Evolutionary conservation across 2,888 invertebrate species (phyloP).

Genomic region (Macrophya annulata): DNA sequence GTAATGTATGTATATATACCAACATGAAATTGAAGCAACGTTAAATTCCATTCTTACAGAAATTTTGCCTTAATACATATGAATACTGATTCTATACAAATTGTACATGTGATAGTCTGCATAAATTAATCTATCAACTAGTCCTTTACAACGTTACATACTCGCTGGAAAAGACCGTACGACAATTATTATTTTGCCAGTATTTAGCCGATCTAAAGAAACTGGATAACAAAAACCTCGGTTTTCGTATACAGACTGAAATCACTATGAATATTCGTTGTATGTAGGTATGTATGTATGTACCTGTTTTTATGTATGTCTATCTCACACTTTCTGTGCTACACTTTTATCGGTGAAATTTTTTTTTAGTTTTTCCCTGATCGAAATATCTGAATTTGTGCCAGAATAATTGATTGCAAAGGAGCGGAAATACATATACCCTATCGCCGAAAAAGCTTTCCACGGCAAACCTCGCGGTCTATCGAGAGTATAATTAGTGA

Average conservation of each 20-base stretch:
- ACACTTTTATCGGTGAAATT: neutral
- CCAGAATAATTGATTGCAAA: conserved; percentile 53
- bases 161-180: neutral
- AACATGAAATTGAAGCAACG: conserved; percentile 20
- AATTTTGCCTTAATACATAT: neutral
- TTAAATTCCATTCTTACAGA: conserved; percentile 36
- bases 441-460: conserved; percentile 36
- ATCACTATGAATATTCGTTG: neutral
- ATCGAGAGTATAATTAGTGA: conserved; percentile 77
- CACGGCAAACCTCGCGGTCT: conserved; percentile 58
- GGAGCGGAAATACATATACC: conserved; percentile 38
- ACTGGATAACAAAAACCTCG: conserved; percentile 4
- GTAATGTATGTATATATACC: neutral
- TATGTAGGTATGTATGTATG: conserved; percentile 3
- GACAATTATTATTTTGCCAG: neutral
- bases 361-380: neutral
- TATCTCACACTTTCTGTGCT: neutral
- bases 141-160: neutral
- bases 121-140: conserved; percentile 13
- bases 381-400: conserved; percentile 44
- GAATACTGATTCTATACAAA: neutral
- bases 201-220: neutral
- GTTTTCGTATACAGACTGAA: neutral
- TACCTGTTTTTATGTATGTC: neutral
- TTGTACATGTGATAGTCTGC: neutral